Evolutionary conservation across 2,113 vertebrate genomes (phyloP).

Genomic region (Mormoops blainvillei): DNA sequence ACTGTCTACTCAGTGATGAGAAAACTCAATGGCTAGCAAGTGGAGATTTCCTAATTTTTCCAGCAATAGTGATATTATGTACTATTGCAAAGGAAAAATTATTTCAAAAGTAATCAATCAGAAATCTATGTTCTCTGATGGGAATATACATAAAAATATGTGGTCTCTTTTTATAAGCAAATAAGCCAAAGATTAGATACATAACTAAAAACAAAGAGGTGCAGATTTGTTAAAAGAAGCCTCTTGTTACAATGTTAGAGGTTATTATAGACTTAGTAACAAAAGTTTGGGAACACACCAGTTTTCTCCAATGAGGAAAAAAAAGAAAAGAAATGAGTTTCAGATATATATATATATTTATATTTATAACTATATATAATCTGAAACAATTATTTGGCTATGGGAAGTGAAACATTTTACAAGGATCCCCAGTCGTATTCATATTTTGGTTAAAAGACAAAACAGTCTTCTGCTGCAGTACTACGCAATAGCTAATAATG

Average conservation of each 20-base stretch:
- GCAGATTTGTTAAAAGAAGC: conserved; percentile 17
- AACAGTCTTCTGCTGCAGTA: conserved; percentile 79
- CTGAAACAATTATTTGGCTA: conserved; percentile 62
- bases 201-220: conserved; percentile 42
- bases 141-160: conserved; percentile 21
- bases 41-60: neutral
- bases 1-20: neutral
- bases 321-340: conserved; percentile 68
- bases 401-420: conserved; percentile 71
- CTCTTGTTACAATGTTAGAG: conserved; percentile 22
- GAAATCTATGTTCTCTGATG: conserved; percentile 40
- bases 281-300: conserved; percentile 52
- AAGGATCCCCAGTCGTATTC: conserved; percentile 65
- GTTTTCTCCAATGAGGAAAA: conserved; percentile 20
- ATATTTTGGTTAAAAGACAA: conserved; percentile 72
- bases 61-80: conserved; percentile 24
- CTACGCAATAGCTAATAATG: conserved; percentile 84
- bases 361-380: conserved; percentile 55
- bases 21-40: conserved; percentile 38
- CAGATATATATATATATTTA: conserved; percentile 49
- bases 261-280: conserved; percentile 16
- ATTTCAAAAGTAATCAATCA: conserved; percentile 41
- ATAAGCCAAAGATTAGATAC: conserved; percentile 6
- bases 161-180: conserved; percentile 36
- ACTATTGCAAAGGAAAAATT: conserved; percentile 10